A percentile compares a stretch with the other conserved stretches of the same genome.
phyloP scores from a whole-genome alignment of 2,113 vertebrate species.

The Microcebus jonahi region DNA sequence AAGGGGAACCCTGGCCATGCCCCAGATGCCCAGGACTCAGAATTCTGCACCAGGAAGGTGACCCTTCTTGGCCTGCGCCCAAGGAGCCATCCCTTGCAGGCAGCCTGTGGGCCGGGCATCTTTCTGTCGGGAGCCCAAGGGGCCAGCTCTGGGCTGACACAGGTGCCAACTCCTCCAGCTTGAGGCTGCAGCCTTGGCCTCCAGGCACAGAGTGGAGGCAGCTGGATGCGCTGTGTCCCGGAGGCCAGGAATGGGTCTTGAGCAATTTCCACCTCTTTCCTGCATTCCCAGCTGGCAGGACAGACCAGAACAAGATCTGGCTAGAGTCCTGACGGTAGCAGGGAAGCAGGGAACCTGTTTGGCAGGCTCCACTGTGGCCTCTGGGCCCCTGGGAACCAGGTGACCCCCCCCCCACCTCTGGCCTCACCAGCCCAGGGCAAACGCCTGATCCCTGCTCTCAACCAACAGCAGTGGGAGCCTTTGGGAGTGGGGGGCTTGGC shows the following conservation, averaged over 20 bases:
- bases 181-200: not conserved
- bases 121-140: rapidly evolving
- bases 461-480: rapidly evolving
- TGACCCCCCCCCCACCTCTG: not conserved
- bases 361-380: not conserved
- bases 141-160: not conserved
- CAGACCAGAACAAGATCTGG: too few species aligned
- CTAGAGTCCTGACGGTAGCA: too few species aligned
- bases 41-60: not conserved
- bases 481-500: not conserved
- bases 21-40: not conserved
- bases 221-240: too few species aligned
- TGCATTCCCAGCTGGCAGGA: too few species aligned
- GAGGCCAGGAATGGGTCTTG: too few species aligned
- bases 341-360: too few species aligned
- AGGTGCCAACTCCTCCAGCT: rapidly evolving
- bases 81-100: not conserved
- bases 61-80: not conserved
- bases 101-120: not conserved
- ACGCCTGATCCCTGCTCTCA: rapidly evolving
- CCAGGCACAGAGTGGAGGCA: not conserved
- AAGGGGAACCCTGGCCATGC: not conserved
- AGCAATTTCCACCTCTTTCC: too few species aligned
- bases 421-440: not conserved
- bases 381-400: not conserved